Evolutionary conservation across 2,797 vertebrate species (phyloP).

Genomic region (Myripristis murdjan): DNA sequence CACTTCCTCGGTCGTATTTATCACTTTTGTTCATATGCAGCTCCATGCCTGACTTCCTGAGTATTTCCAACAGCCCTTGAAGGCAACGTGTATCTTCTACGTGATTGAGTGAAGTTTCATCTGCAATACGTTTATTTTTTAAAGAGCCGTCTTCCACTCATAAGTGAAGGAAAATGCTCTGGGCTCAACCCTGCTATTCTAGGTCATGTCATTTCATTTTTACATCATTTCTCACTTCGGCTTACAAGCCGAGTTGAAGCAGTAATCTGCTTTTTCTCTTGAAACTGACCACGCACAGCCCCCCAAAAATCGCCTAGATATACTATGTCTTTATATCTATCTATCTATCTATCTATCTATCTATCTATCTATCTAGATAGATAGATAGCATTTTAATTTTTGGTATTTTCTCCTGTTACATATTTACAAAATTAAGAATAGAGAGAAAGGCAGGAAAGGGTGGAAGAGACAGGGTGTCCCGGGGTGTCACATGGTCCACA

Average conservation of each 20-base stretch:
- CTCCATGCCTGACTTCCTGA: neutral
- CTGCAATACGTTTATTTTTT: slow-evolving; percentile 28
- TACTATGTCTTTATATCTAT: no score
- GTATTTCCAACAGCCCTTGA: neutral
- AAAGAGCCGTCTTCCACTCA: neutral
- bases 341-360: no score
- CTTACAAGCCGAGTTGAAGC: slow-evolving; percentile 7
- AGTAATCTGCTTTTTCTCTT: slow-evolving; percentile 5
- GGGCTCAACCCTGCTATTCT: slow-evolving; percentile 47
- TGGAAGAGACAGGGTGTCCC: no score
- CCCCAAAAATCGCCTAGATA: neutral
- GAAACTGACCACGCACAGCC: neutral
- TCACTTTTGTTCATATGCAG: neutral
- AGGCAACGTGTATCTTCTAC: neutral
- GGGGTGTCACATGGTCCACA: no score
- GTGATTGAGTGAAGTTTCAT: slow-evolving; percentile 1
- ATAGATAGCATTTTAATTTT: no score
- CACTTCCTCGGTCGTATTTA: neutral
- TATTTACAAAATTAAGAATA: no score
- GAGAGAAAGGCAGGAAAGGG: no score
- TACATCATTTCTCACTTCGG: slow-evolving; percentile 49
- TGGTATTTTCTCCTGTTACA: no score
- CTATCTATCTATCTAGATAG: no score
- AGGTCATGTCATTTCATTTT: slow-evolving; percentile 61
- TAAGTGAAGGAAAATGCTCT: neutral